These are phyloP conservation scores for Dryococelus australis DNA, from an alignment of 2,888 invertebrate genomes.

Conservation along the genomic window DNA sequence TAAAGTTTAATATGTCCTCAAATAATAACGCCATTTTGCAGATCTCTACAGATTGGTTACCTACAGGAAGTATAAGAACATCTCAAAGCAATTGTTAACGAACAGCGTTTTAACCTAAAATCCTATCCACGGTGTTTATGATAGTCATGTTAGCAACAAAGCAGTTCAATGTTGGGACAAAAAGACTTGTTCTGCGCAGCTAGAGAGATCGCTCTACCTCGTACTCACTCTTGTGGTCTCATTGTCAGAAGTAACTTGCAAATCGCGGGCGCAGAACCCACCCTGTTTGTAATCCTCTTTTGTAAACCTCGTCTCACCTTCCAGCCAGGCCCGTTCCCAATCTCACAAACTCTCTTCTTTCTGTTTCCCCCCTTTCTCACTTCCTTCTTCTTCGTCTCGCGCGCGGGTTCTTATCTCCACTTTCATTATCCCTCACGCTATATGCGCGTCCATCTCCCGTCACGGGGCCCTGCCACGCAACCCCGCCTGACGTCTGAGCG, in stretches of 20 bases:
- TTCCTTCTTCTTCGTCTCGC: neutral
- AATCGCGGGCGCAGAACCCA: neutral
- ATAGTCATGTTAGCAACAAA: too few species aligned
- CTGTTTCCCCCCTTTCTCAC: neutral
- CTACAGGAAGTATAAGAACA: too few species aligned
- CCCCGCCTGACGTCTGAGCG: neutral
- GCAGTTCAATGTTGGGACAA: too few species aligned
- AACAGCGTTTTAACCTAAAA: too few species aligned
- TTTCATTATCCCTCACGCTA: slow-evolving; percentile 30
- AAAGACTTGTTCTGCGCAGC: too few species aligned
- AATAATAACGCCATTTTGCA: too few species aligned
- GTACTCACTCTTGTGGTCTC: neutral
- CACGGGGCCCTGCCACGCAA: neutral
- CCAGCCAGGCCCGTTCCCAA: neutral
- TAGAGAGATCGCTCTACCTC: too few species aligned
- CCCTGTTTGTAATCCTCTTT: neutral
- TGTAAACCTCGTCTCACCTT: neutral
- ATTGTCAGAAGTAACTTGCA: neutral
- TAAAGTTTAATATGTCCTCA: too few species aligned
- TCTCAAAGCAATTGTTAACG: too few species aligned
- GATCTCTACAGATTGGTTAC: too few species aligned
- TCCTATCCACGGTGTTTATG: too few species aligned
- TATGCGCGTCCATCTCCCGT: slow-evolving; percentile 26
- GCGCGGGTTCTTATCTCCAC: slow-evolving; percentile 24
- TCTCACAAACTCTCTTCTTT: neutral